phyloP scores from a whole-genome alignment of 2,888 invertebrate genomes.

The Lissocephala sabroskyi region DNA sequence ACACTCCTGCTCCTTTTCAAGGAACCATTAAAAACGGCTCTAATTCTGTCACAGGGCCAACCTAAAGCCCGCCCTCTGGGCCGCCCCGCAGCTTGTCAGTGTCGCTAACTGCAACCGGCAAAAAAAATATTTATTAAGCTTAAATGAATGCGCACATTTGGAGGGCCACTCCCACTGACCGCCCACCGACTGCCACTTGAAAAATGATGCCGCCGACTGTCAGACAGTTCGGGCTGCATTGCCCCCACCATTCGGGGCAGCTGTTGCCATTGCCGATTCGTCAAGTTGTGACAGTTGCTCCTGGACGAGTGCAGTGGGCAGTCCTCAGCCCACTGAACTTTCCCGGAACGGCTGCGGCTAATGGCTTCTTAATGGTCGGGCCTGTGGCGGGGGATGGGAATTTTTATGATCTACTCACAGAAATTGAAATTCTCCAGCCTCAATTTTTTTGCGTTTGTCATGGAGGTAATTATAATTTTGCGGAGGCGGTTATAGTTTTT shows the following conservation, averaged over 20 bases:
- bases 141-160: slow-evolving; percentile 63
- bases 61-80: too few species aligned
- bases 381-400: slow-evolving; percentile 31
- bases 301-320: slow-evolving; percentile 2
- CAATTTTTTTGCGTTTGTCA: slow-evolving; percentile 56
- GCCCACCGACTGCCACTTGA: slow-evolving; percentile 35
- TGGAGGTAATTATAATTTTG: slow-evolving; percentile 51
- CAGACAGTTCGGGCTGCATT: slow-evolving; percentile 37
- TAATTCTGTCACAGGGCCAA: too few species aligned
- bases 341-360: slow-evolving; percentile 40
- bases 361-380: slow-evolving; percentile 58
- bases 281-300: slow-evolving; percentile 8
- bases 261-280: slow-evolving; percentile 33
- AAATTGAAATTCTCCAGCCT: too few species aligned
- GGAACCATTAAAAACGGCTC: too few species aligned
- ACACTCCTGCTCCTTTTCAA: too few species aligned
- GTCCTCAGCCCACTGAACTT: background rate
- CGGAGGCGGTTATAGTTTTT: background rate
- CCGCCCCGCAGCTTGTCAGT: slow-evolving; percentile 31
- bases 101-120: slow-evolving; percentile 29
- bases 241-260: slow-evolving; percentile 52
- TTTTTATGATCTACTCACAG: slow-evolving; percentile 54
- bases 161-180: too few species aligned
- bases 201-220: slow-evolving; percentile 48
- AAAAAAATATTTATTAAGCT: slow-evolving; percentile 48